Evolutionary conservation across 2,797 vertebrate genomes (phyloP).

Genomic region (Poeciliopsis turneri): DNA sequence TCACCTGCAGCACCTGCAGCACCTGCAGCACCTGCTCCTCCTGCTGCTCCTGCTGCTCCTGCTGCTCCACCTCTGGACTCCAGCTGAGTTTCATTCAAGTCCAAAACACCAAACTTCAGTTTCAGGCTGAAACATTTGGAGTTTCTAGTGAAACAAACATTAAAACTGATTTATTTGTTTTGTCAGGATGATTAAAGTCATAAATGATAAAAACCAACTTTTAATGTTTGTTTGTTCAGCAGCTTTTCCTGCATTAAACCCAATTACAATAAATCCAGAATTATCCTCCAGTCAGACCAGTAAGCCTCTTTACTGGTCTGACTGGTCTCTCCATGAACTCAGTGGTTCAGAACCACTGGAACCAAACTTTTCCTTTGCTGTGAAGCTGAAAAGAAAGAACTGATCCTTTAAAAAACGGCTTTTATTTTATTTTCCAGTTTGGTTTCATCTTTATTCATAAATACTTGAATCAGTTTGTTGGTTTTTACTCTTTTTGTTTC

Average conservation of each 20-base stretch:
- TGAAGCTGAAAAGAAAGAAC: too few species aligned
- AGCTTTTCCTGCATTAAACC: neutral
- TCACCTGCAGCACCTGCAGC: too few species aligned
- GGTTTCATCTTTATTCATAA: neutral
- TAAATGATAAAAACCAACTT: neutral
- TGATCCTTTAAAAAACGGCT: neutral
- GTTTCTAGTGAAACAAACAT: neutral
- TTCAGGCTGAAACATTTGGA: neutral
- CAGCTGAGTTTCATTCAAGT: neutral
- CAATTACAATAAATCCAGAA: neutral
- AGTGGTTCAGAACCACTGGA: neutral
- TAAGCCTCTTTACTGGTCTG: neutral
- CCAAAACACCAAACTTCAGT: neutral
- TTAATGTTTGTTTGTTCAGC: neutral
- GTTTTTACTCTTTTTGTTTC: neutral
- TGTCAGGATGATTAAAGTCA: neutral
- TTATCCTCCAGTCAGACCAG: neutral
- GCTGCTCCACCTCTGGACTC: conserved; percentile 16
- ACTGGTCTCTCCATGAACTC: neutral
- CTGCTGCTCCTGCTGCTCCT: conserved; percentile 32
- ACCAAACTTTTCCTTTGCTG: neutral
- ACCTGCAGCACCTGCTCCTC: conserved; percentile 17
- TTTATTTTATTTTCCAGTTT: neutral
- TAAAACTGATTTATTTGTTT: neutral
- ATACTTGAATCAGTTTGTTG: neutral